phyloP scores from a whole-genome alignment of 2,888 invertebrate species.

The Drosophila incognita region DNA sequence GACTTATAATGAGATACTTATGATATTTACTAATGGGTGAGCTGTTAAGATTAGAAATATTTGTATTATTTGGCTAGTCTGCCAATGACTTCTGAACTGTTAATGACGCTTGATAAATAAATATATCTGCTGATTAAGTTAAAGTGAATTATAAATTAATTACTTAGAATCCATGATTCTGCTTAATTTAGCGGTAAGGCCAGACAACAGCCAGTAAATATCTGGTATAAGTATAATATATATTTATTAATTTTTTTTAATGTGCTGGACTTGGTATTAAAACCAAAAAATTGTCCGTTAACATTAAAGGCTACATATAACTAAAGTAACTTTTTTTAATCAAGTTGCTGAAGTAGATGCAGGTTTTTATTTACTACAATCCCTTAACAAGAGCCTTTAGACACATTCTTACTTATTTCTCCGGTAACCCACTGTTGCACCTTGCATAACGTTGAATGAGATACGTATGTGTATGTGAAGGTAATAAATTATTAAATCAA shows the following conservation, averaged over 20 bases:
- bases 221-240: background rate
- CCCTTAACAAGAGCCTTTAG: background rate
- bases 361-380: background rate
- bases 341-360: too few species aligned
- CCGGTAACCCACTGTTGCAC: conserved; percentile 19
- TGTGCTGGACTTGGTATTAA: background rate
- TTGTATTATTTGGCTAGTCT: background rate
- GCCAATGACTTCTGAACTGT: background rate
- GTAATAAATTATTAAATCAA: conserved; percentile 55
- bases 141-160: background rate
- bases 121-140: background rate
- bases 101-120: background rate
- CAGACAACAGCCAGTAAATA: background rate
- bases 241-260: background rate
- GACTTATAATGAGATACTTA: background rate
- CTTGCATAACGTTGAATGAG: conserved; percentile 40
- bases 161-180: background rate
- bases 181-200: background rate
- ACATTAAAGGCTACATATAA: too few species aligned
- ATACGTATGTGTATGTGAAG: conserved; percentile 59
- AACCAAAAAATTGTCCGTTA: background rate
- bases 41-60: background rate
- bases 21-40: background rate
- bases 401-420: conserved; percentile 7
- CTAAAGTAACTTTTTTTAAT: too few species aligned